phyloP scores from a whole-genome alignment of 2,888 invertebrate genomes.

The Lepidocyrtinus sp. region DNA sequence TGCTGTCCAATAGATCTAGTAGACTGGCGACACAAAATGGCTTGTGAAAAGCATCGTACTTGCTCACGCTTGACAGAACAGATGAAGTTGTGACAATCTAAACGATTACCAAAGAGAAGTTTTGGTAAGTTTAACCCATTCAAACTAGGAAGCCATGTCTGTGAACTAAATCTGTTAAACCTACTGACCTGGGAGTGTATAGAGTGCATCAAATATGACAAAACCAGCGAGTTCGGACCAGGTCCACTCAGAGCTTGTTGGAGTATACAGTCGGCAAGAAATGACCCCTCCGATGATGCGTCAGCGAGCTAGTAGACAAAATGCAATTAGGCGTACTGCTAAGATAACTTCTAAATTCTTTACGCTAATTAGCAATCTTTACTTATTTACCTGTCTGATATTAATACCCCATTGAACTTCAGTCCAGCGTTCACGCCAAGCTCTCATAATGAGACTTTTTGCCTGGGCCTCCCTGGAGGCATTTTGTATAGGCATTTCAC shows the following conservation, averaged over 20 bases:
- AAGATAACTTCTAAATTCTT: neutral
- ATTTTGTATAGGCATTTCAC: too few species aligned
- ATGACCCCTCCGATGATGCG: constrained; percentile 71
- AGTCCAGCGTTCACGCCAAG: constrained; percentile 96
- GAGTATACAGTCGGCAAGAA: constrained; percentile 90
- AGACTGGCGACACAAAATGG: constrained; percentile 90
- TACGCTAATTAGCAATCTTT: too few species aligned
- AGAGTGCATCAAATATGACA: constrained; percentile 94
- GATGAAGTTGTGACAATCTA: constrained; percentile 91
- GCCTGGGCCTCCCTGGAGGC: constrained; percentile 54
- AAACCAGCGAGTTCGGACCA: constrained; percentile 90
- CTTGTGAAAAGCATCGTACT: constrained; percentile 89
- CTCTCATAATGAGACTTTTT: constrained; percentile 76
- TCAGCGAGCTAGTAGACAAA: constrained; percentile 62
- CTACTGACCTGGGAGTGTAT: constrained; percentile 82
- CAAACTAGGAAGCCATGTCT: neutral
- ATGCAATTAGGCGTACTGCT: neutral
- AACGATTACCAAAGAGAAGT: constrained; percentile 43
- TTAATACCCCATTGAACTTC: constrained; percentile 97
- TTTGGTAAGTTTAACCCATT: neutral
- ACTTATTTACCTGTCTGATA: constrained; percentile 83
- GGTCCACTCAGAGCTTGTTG: constrained; percentile 95
- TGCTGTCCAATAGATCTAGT: constrained; percentile 86
- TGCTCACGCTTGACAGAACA: constrained; percentile 88
- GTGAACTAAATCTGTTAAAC: neutral